These are phyloP conservation scores for Drosophila colorata DNA, from an alignment of 2,888 invertebrate species.

Conservation along the genomic window DNA sequence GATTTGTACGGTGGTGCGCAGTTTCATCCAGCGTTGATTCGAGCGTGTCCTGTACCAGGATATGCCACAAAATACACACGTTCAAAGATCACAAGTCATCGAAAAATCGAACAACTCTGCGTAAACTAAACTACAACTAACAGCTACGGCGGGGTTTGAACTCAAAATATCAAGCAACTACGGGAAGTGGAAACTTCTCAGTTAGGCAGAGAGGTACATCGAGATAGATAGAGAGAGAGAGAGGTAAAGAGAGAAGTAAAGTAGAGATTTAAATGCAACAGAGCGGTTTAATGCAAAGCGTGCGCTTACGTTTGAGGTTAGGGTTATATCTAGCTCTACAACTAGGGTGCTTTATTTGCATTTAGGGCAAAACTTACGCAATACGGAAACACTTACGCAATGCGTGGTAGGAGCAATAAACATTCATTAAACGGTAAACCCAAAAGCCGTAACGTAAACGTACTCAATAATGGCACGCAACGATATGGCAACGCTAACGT, in stretches of 20 bases:
- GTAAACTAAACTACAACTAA: constrained; percentile 36
- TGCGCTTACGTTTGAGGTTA: constrained; percentile 31
- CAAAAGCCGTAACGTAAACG: constrained; percentile 63
- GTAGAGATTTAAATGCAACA: constrained; percentile 33
- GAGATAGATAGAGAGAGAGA: constrained; percentile 7
- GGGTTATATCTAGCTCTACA: constrained; percentile 14
- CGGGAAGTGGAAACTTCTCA: constrained; percentile 1
- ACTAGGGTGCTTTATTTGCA: constrained; percentile 44
- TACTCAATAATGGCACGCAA: constrained; percentile 51
- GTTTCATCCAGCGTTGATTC: constrained; percentile 98
- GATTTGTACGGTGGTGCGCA: constrained; percentile 96
- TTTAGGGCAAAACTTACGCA: constrained; percentile 57
- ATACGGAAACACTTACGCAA: constrained; percentile 73
- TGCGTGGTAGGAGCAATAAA: constrained; percentile 59
- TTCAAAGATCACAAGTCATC: constrained; percentile 48
- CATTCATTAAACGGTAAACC: constrained; percentile 63
- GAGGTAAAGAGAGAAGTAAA: not conserved
- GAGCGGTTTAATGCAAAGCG: constrained; percentile 43
- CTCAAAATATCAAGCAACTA: constrained; percentile 51
- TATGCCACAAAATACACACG: constrained; percentile 44
- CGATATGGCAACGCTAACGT: constrained; percentile 57
- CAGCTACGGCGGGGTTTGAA: constrained; percentile 37
- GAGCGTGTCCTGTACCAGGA: constrained; percentile 91
- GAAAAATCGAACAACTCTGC: constrained; percentile 1
- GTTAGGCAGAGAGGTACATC: not conserved